Percentiles rank a stretch among this genome's conserved stretches.
phyloP scores from a whole-genome alignment of 2,888 invertebrate genomes.

The Drosophila paranaensis region DNA sequence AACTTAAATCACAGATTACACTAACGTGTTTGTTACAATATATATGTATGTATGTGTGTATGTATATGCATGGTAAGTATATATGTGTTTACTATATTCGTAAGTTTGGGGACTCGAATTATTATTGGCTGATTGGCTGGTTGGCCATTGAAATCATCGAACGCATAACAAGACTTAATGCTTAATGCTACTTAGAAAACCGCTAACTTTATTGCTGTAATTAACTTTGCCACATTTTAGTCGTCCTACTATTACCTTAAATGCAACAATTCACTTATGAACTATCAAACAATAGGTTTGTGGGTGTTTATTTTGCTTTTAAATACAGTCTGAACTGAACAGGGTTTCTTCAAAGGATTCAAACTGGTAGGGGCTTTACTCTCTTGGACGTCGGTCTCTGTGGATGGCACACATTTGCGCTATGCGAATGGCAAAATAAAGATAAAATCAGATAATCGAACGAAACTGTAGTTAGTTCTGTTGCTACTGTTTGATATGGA shows the following conservation, averaged over 20 bases:
- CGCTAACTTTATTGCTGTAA: slow-evolving; percentile 64
- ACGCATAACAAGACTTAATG: slow-evolving; percentile 57
- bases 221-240: slow-evolving; percentile 47
- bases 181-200: slow-evolving; percentile 68
- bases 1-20: slow-evolving; percentile 85
- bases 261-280: slow-evolving; percentile 73
- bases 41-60: slow-evolving; percentile 56
- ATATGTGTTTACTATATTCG: slow-evolving; percentile 38
- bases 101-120: slow-evolving; percentile 33
- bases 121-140: slow-evolving; percentile 17
- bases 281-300: slow-evolving; percentile 68
- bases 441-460: slow-evolving; percentile 26
- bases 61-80: slow-evolving; percentile 27
- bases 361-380: slow-evolving; percentile 17
- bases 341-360: slow-evolving; percentile 45
- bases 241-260: slow-evolving; percentile 44
- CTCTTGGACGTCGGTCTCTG: slow-evolving; percentile 43
- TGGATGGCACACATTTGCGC: slow-evolving; percentile 72
- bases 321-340: slow-evolving; percentile 33
- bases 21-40: slow-evolving; percentile 80
- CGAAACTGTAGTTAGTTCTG: slow-evolving; percentile 34
- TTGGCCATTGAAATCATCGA: slow-evolving; percentile 52
- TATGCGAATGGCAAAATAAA: slow-evolving; percentile 71
- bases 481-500: slow-evolving; percentile 47
- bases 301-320: slow-evolving; percentile 24